Base-by-base conservation (phyloP, 2,888 invertebrate genomes). In the Clivina fossor region DNA sequence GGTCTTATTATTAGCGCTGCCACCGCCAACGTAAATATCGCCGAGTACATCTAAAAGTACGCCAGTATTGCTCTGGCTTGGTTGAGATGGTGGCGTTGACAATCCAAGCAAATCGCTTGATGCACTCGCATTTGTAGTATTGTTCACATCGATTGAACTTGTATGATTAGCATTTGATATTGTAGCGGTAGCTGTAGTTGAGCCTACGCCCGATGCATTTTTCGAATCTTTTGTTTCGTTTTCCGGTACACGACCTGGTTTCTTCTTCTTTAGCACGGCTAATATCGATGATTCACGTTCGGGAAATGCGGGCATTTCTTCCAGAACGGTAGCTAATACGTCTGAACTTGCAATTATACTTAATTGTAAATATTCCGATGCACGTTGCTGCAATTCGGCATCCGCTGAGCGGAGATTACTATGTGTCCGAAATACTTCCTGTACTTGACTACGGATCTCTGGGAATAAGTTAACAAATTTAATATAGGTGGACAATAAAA, bases 251-350 rank as follows among this genome's bases (percentile, higher is more conserved):
- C 94, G 84, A 0, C 93, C 94, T 1, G 97, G 97, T 70, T 97
- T 96, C 77, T 97, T 97, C 79, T 98, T 98, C 77, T 99, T 98
- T 67, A 99, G 78, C 62, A 98, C 97, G 48, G 96, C 94, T 63
- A 99, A 78, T 67, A 99, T 96, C 9, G 96, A 96, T 58, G 96
- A 97, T 76, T 97, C 97, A 63, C 98, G 82, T 76, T 99, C 99
- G 3, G 99, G 96, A 78, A 98, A 99, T 47, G 98, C 97, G 60
- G 99, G 99, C 99, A 99, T 99, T 79, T 99, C 99, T 80, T 99
- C 99, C 63, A 99, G 78, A 46, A 98, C 97, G 47, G 97, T 98
- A 18, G 97, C 97, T 71, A 99, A 78, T 56, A 99, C 97, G 81
- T 99, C 98, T 51, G 94, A 87, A 61, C 95, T 93, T 22, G 97